Percentiles rank a stretch among this genome's conserved stretches.
Conservation (phyloP, 1,140 invertebrate genomes). For the Drepana arcuata region DNA sequence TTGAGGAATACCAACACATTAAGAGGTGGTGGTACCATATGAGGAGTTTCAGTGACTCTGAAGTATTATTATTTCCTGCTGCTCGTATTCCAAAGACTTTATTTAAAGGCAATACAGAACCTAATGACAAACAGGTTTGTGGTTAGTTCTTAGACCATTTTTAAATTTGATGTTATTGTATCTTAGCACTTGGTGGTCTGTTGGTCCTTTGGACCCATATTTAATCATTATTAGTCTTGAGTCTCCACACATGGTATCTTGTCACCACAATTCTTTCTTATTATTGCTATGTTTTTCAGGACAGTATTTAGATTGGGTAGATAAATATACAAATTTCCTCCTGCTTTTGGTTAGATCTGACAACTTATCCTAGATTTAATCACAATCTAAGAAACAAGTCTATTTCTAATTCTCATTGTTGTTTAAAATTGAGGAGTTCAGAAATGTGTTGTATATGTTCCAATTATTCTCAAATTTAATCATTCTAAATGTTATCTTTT, state of each 20-base stretch:
- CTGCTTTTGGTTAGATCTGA: too few relatives aligned
- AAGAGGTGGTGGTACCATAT: slow-evolving; percentile 76
- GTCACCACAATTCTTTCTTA: not conserved
- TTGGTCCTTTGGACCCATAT: too few relatives aligned
- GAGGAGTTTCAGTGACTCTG: slow-evolving; percentile 70
- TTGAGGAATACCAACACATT: slow-evolving; percentile 62
- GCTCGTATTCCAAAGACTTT: slow-evolving; percentile 25
- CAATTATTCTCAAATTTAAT: slow-evolving; percentile 2
- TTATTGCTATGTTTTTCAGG: slow-evolving; percentile 1
- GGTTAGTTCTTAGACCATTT: slow-evolving; percentile 7
- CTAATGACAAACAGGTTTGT: slow-evolving; percentile 60
- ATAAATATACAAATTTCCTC: too few relatives aligned
- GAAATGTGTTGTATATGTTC: too few relatives aligned
- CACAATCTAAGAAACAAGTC: too few relatives aligned
- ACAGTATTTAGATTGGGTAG: too few relatives aligned
- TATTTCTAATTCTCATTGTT: too few relatives aligned
- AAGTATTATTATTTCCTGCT: slow-evolving; percentile 60
- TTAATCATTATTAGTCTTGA: too few relatives aligned
- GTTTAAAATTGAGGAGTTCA: too few relatives aligned
- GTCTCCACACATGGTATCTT: too few relatives aligned
- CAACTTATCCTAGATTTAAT: too few relatives aligned
- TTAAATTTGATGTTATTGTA: slow-evolving; percentile 8
- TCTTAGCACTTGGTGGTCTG: not conserved
- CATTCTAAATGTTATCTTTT: slow-evolving; percentile 29
- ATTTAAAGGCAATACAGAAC: slow-evolving; percentile 26